phyloP scores from a whole-genome alignment of 2,888 invertebrate genomes.

The Synanthedon formicaeformis region DNA sequence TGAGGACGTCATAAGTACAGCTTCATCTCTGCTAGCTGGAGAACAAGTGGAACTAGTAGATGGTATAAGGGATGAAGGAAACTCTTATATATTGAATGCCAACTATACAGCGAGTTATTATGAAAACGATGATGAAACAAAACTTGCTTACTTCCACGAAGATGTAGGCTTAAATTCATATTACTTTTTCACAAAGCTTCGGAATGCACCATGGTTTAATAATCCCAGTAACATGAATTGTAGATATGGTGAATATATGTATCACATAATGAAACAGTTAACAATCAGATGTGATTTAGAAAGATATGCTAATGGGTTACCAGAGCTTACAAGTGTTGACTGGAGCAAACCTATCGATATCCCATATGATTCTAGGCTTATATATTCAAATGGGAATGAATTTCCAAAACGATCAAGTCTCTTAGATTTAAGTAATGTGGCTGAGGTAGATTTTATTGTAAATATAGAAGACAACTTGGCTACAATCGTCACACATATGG shows the following conservation, averaged over 20 bases:
- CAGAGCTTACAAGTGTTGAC: constrained; percentile 66
- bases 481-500: constrained; percentile 39
- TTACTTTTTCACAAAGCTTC: constrained; percentile 71
- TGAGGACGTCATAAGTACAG: constrained; percentile 68
- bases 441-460: constrained; percentile 29
- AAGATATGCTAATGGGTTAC: constrained; percentile 75
- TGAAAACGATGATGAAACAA: constrained; percentile 63
- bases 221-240: constrained; percentile 36
- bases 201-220: constrained; percentile 70
- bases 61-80: constrained; percentile 41
- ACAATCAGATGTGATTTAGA: constrained; percentile 78
- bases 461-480: constrained; percentile 45
- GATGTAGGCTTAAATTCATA: constrained; percentile 76
- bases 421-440: constrained; percentile 38
- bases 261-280: constrained; percentile 75
- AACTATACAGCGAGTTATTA: constrained; percentile 50
- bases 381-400: constrained; percentile 73
- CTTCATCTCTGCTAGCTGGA: constrained; percentile 34
- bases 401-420: constrained; percentile 68
- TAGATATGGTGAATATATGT: constrained; percentile 73
- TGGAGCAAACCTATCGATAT: constrained; percentile 57
- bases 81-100: constrained; percentile 41
- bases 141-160: constrained; percentile 77
- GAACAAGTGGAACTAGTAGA: constrained; percentile 28
- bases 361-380: constrained; percentile 72